Base-by-base conservation (phyloP, 2,888 invertebrate genomes). In the Hedya salicella region DNA sequence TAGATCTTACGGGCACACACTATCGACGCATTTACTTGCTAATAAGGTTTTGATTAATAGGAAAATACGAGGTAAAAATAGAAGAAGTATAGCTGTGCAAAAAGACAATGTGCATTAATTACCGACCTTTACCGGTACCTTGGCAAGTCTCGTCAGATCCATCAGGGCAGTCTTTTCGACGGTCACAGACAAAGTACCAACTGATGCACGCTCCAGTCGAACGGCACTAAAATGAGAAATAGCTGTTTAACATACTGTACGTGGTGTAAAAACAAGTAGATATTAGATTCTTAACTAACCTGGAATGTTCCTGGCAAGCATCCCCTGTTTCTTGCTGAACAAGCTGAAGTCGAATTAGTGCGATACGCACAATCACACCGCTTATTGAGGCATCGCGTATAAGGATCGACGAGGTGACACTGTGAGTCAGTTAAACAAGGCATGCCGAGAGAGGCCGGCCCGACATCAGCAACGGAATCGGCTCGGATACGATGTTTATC, bases 161-260 rank as follows among this genome's bases (percentile, higher is more conserved):
- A 78, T 97, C 97, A 8, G 94, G 94, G 79, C 98, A 98, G 81
- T 98, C 97, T 70, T 95, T 94, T 71, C 96, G 94, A 9, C 96
- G 96, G 82, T 98, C 97, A 85, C 98, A 98, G 3, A 98, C 96
- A 86, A 97, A 97, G 93, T 97, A 97, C 97, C 97, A 97, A 76
- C 97, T 97, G 79, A 98, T 96, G 85, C 98, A 98, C 13, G 94
- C 93, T 0, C 98, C 98, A 59, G 95, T 95, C 60, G 96, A 96
- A 32, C 95, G 95, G 82, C 98, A 98, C 95, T 98, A 91, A 61
- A 92, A 88, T 52, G 49, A 65, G 4, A 36, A 25, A 30, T 17
- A 4, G 13, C n/a, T 48, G 19, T 17, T 19, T 19, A 21, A 11
- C 13, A 13, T 21, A 13, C 13, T 48, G 9, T 17, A 32, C 11